phyloP scores from a whole-genome alignment of 2,797 vertebrate species.

The Kryptopterus vitreolus region DNA sequence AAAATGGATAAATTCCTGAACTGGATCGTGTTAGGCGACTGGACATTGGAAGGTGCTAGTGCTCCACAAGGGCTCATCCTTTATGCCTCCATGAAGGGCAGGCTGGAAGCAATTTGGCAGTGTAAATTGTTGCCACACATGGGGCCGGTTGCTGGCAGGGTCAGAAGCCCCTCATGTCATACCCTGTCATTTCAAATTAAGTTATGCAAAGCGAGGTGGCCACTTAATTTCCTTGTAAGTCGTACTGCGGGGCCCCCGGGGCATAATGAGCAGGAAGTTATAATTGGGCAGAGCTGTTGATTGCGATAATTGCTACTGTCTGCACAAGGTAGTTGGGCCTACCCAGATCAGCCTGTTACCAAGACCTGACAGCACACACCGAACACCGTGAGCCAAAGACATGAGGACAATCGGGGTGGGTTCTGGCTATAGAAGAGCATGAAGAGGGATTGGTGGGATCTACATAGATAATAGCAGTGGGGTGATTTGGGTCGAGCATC shows the following conservation, averaged over 20 bases:
- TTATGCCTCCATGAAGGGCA: slow-evolving; percentile 48
- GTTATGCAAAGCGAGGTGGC: slow-evolving; percentile 87
- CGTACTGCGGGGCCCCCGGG: slow-evolving; percentile 72
- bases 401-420: slow-evolving; percentile 19
- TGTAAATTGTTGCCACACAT: slow-evolving; percentile 91
- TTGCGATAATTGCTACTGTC: slow-evolving; percentile 99
- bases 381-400: slow-evolving; percentile 27
- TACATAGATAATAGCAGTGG: slow-evolving; percentile 35
- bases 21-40: neutral
- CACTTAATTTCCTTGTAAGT: slow-evolving; percentile 67
- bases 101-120: slow-evolving; percentile 66
- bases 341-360: slow-evolving; percentile 72
- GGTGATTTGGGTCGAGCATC: slow-evolving; percentile 23
- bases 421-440: slow-evolving; percentile 16
- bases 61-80: slow-evolving; percentile 47
- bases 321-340: slow-evolving; percentile 73
- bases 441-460: slow-evolving; percentile 26
- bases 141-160: slow-evolving; percentile 86
- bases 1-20: neutral
- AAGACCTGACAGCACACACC: slow-evolving; percentile 62
- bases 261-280: slow-evolving; percentile 85
- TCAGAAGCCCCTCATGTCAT: slow-evolving; percentile 89
- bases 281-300: slow-evolving; percentile 90
- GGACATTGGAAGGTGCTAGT: slow-evolving; percentile 17
- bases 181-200: slow-evolving; percentile 98